Evolutionary conservation across 2,797 vertebrate genomes (phyloP).

Genomic region (Peromyscus melanophrys): DNA sequence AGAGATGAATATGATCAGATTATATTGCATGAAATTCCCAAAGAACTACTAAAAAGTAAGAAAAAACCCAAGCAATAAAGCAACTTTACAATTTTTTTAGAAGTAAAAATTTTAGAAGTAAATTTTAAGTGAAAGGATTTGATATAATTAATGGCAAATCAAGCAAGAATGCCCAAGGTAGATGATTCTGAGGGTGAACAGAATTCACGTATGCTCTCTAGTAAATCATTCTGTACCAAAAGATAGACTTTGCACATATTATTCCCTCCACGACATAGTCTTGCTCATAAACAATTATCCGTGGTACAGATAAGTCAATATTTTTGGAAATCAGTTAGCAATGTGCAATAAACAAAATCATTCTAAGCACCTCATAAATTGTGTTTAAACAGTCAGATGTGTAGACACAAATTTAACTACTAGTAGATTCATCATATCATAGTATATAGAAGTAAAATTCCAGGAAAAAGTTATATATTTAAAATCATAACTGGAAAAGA

Average conservation of each 20-base stretch:
- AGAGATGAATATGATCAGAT: neutral
- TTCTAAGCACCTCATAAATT: neutral
- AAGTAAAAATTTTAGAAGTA: neutral
- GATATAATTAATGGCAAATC: neutral
- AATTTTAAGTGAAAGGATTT: neutral
- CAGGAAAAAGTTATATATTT: neutral
- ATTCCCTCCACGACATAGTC: neutral
- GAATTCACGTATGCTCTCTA: neutral
- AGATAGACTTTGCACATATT: neutral
- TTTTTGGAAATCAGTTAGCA: neutral
- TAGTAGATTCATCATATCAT: neutral
- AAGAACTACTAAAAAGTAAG: neutral
- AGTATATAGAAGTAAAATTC: neutral
- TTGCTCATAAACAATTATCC: neutral
- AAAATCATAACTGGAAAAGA: neutral
- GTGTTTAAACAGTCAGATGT: neutral
- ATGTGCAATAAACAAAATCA: neutral
- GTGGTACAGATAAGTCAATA: neutral
- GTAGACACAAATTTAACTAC: neutral
- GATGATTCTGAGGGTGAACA: neutral
- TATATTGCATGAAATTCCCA: neutral
- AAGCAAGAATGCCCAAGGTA: neutral
- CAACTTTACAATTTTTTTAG: neutral
- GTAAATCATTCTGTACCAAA: neutral
- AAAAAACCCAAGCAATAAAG: neutral